Percentiles rank a stretch among this genome's conserved stretches.
phyloP scores from a whole-genome alignment of 2,888 invertebrate genomes.

The Mactromeris polynyma region DNA sequence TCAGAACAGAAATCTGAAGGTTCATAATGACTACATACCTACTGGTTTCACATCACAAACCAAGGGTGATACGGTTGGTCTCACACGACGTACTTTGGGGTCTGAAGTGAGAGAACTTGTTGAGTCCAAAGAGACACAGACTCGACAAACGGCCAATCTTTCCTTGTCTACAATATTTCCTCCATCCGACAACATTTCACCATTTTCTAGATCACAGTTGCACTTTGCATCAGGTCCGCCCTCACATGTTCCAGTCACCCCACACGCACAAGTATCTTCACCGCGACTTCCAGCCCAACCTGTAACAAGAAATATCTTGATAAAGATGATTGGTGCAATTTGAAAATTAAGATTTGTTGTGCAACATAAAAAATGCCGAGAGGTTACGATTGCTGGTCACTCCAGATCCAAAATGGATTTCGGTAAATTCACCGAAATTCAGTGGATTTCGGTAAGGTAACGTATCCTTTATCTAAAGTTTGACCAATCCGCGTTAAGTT shows the following conservation, averaged over 20 bases:
- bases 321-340: no score
- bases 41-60: constrained; percentile 57
- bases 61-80: constrained; percentile 55
- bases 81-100: constrained; percentile 10
- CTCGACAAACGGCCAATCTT: constrained; percentile 69
- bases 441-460: no score
- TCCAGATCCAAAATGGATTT: no score
- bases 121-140: constrained; percentile 69
- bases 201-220: constrained; percentile 77
- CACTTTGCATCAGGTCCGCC: constrained; percentile 72
- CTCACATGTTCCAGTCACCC: constrained; percentile 75
- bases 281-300: constrained; percentile 74
- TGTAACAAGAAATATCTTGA: no score
- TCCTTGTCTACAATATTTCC: constrained; percentile 60
- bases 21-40: constrained; percentile 59
- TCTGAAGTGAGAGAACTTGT: constrained; percentile 7
- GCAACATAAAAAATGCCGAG: no score
- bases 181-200: constrained; percentile 48
- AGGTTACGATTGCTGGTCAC: no score
- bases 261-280: constrained; percentile 77
- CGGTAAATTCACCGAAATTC: no score
- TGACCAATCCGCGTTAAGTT: no score
- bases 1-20: no score
- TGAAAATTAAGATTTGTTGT: no score
- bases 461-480: no score